phyloP scores from a whole-genome alignment of 2,888 invertebrate genomes.

The Pristionchus maxplancki region DNA sequence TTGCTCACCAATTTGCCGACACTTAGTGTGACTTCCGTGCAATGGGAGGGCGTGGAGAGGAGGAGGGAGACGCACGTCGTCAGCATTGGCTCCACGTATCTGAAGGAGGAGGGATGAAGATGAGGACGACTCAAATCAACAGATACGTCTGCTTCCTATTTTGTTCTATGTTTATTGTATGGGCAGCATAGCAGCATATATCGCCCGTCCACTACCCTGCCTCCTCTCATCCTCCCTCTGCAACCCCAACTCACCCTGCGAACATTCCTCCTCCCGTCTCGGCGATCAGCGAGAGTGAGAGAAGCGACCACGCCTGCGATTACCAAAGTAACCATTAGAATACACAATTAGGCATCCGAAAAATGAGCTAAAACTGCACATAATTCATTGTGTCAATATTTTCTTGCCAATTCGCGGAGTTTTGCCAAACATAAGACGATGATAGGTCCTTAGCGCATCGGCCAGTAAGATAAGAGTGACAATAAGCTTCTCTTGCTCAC shows the following conservation, averaged over 20 bases:
- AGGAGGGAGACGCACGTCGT: constrained; percentile 89
- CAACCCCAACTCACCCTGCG: constrained; percentile 86
- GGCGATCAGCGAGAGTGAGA: constrained; percentile 94
- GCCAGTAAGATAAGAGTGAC: no score
- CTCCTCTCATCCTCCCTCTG: not conserved
- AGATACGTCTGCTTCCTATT: not conserved
- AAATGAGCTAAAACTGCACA: not conserved
- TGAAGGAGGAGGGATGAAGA: not conserved
- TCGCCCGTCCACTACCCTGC: not conserved
- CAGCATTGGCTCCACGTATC: constrained; percentile 93
- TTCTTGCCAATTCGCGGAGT: no score
- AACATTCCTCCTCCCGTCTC: constrained; percentile 99
- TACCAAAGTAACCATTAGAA: not conserved
- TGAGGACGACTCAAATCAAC: not conserved
- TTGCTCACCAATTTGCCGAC: constrained; percentile 72
- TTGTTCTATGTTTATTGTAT: not conserved
- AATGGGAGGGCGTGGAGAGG: constrained; percentile 66
- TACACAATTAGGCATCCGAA: not conserved
- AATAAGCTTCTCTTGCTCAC: constrained; percentile 78
- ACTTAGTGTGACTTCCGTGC: constrained; percentile 72
- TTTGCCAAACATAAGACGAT: no score
- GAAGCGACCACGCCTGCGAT: constrained; percentile 90
- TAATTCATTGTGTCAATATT: no score
- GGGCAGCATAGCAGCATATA: not conserved
- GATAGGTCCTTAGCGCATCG: no score